These are phyloP conservation scores for Laticauda colubrina DNA, from an alignment of 2,113 vertebrate species.

Conservation along the genomic window DNA sequence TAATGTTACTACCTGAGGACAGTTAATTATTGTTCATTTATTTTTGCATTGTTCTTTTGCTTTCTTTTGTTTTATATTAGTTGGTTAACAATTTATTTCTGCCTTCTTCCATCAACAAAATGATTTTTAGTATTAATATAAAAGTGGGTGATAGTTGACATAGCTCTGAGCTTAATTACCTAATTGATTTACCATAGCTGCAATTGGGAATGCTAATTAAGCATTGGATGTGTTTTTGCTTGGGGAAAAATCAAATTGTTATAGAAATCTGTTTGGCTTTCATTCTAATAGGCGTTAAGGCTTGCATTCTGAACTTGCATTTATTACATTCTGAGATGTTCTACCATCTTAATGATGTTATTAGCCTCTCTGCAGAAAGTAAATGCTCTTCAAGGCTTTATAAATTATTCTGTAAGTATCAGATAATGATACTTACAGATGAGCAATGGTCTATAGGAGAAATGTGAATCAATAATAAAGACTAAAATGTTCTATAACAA, in stretches of 20 bases:
- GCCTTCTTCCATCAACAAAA: slow-evolving; percentile 18
- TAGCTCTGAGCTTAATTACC: slow-evolving; percentile 53
- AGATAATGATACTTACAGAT: slow-evolving; percentile 63
- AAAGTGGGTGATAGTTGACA: slow-evolving; percentile 38
- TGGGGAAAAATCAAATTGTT: slow-evolving; percentile 48
- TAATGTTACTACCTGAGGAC: slow-evolving; percentile 15
- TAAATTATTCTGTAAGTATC: slow-evolving; percentile 68
- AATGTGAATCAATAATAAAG: slow-evolving; percentile 63
- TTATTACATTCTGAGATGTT: slow-evolving; percentile 58
- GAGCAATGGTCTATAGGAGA: slow-evolving; percentile 61
- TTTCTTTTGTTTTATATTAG: slow-evolving; percentile 16
- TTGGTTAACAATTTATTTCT: slow-evolving; percentile 21
- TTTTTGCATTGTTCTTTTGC: slow-evolving; percentile 16
- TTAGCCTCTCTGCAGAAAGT: slow-evolving; percentile 63
- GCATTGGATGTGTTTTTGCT: slow-evolving; percentile 53
- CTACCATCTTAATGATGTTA: slow-evolving; percentile 63
- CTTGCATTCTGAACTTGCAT: slow-evolving; percentile 54
- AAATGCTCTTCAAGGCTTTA: slow-evolving; percentile 66
- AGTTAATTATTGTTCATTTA: slow-evolving; percentile 13
- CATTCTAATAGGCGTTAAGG: slow-evolving; percentile 57
- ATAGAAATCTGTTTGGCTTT: slow-evolving; percentile 58
- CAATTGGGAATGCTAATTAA: slow-evolving; percentile 51
- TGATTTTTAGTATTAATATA: slow-evolving; percentile 35
- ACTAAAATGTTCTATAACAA: slow-evolving; percentile 38
- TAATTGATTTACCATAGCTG: slow-evolving; percentile 56